Evolutionary conservation across 2,113 vertebrate genomes (phyloP).

Genomic region (Urocitellus parryii): DNA sequence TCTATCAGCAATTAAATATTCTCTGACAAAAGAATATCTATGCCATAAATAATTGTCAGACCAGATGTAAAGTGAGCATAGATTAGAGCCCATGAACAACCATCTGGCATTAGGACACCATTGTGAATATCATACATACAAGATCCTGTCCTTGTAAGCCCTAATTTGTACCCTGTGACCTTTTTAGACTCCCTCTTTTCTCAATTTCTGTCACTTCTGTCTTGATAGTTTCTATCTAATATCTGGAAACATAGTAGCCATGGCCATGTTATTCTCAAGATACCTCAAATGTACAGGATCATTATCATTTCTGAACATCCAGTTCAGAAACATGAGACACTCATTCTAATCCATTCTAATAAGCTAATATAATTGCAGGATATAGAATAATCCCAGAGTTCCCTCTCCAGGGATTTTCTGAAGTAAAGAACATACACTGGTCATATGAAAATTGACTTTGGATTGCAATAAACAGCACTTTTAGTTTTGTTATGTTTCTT

Average conservation of each 20-base stretch:
- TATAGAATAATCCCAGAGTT: not conserved
- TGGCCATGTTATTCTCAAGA: not conserved
- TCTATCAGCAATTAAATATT: not conserved
- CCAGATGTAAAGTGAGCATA: not conserved
- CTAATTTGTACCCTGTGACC: fast-evolving
- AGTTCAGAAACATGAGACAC: not conserved
- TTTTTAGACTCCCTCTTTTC: not conserved
- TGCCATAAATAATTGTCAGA: not conserved
- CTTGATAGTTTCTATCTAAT: not conserved
- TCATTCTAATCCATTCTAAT: not conserved
- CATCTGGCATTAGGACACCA: not conserved
- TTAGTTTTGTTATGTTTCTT: not conserved
- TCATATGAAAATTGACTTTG: not conserved
- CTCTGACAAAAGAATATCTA: not conserved
- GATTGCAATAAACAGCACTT: not conserved
- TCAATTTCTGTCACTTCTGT: not conserved
- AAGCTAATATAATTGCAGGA: not conserved
- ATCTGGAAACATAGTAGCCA: not conserved
- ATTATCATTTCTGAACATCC: not conserved
- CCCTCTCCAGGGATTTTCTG: not conserved
- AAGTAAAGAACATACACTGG: not conserved
- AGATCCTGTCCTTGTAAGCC: too few relatives aligned
- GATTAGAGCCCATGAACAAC: not conserved
- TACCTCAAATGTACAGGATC: not conserved
- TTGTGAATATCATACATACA: not conserved